These are phyloP conservation scores for Drosophila navojoa DNA, from an alignment of 1,140 invertebrate species.

Conservation along the genomic window DNA sequence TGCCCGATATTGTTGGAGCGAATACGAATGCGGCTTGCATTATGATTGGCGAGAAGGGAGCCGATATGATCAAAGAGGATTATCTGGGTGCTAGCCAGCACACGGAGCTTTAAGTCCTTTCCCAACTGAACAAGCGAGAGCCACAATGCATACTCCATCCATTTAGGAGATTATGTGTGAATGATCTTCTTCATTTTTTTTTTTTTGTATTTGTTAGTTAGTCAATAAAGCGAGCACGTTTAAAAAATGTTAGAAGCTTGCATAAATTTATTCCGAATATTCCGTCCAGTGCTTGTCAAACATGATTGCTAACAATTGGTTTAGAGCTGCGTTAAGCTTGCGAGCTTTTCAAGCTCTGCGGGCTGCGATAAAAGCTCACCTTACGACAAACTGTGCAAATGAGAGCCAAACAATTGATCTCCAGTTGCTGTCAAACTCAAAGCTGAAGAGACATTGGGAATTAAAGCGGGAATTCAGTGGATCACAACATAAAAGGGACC, in stretches of 20 bases:
- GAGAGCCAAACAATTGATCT: too few species aligned
- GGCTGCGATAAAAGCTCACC: too few species aligned
- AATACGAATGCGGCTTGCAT: slow-evolving; percentile 91
- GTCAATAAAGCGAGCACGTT: slow-evolving; percentile 8
- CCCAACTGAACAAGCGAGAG: not conserved
- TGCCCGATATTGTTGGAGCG: slow-evolving; percentile 89
- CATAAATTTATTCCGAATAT: not conserved
- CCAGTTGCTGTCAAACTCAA: too few species aligned
- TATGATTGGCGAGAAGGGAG: slow-evolving; percentile 91
- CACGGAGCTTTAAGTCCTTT: slow-evolving; percentile 50
- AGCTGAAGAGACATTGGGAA: too few species aligned
- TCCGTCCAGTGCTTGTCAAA: not conserved
- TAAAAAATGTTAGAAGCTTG: not conserved
- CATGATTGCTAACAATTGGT: not conserved
- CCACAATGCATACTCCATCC: slow-evolving; percentile 2
- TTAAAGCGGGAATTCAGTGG: too few species aligned
- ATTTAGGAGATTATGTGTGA: slow-evolving; percentile 4
- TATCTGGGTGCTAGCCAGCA: slow-evolving; percentile 45
- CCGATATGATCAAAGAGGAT: slow-evolving; percentile 88
- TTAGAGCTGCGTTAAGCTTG: not conserved
- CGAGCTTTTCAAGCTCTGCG: too few species aligned
- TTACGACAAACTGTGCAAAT: too few species aligned
- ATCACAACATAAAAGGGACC: too few species aligned
- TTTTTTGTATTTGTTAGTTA: slow-evolving; percentile 16
- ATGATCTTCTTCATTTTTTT: slow-evolving; percentile 7